Percentiles rank a stretch among this genome's conserved stretches.
Evolutionary conservation across 1,140 invertebrate genomes (phyloP).

Genomic region (Lysiphlebus fabarum): DNA sequence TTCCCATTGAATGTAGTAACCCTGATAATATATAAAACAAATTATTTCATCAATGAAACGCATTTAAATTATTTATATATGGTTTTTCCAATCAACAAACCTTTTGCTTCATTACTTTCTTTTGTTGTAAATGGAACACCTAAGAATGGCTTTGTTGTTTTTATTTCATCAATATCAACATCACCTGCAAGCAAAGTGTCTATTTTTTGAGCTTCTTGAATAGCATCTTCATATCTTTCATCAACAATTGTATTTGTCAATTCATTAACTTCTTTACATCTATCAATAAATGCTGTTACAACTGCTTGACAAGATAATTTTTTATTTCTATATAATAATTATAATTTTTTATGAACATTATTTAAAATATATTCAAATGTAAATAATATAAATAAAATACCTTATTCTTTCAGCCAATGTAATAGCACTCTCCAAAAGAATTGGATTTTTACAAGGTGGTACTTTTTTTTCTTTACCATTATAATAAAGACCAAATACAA

Average conservation of each 20-base stretch:
- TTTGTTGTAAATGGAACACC: constrained; percentile 84
- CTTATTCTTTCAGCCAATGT: constrained; percentile 65
- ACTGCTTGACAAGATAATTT: constrained; percentile 68
- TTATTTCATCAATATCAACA: constrained; percentile 56
- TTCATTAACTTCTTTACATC: constrained; percentile 77
- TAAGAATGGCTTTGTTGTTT: constrained; percentile 63
- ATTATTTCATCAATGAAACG: not conserved
- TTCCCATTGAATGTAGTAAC: constrained; percentile 66
- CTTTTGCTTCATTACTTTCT: constrained; percentile 61
- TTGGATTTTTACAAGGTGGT: constrained; percentile 58
- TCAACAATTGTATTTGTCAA: constrained; percentile 81
- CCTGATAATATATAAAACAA: constrained; percentile 47
- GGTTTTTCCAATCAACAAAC: constrained; percentile 38
- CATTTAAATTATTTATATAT: not conserved
- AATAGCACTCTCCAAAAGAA: constrained; percentile 65
- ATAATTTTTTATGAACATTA: too few relatives aligned
- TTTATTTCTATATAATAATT: constrained; percentile 46
- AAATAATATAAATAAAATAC: constrained; percentile 21
- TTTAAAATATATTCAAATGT: too few relatives aligned
- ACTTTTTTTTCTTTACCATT: constrained; percentile 56
- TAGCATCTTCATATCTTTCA: constrained; percentile 70
- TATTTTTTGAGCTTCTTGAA: constrained; percentile 70
- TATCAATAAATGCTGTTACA: constrained; percentile 69
- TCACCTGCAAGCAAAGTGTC: constrained; percentile 65
- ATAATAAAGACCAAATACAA: constrained; percentile 58